Evolutionary conservation across 2,888 invertebrate genomes (phyloP).

Genomic region (Drosophila setosimentum): DNA sequence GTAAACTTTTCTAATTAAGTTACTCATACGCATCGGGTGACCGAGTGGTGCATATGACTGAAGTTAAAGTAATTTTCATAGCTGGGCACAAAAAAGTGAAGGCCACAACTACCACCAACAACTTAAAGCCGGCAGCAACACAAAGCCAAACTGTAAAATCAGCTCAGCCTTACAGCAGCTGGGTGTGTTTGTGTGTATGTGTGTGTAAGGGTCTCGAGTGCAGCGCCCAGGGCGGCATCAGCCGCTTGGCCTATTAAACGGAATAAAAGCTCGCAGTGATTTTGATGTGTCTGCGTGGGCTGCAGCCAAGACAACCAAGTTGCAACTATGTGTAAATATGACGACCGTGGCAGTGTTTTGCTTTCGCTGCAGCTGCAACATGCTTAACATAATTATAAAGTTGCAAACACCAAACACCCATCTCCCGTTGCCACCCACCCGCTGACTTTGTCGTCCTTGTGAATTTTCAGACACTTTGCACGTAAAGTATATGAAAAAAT

Average conservation of each 20-base stretch:
- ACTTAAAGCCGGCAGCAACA: slow-evolving; percentile 62
- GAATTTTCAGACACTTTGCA: slow-evolving; percentile 80
- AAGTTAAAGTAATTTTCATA: slow-evolving; percentile 79
- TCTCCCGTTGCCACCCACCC: slow-evolving; percentile 11
- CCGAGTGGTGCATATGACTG: slow-evolving; percentile 72
- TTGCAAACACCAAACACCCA: slow-evolving; percentile 43
- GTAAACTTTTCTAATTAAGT: slow-evolving; percentile 79
- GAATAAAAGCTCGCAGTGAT: slow-evolving; percentile 49
- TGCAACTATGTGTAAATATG: slow-evolving; percentile 37
- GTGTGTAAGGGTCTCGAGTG: slow-evolving; percentile 32
- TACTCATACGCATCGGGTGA: slow-evolving; percentile 77
- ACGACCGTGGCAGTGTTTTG: slow-evolving; percentile 26
- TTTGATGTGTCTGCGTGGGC: slow-evolving; percentile 38
- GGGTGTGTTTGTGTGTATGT: not conserved
- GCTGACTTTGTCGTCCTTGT: slow-evolving; percentile 78
- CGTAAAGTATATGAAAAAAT: slow-evolving; percentile 75
- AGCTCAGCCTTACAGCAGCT: slow-evolving; percentile 39
- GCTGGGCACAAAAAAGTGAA: slow-evolving; percentile 54
- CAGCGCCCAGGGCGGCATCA: slow-evolving; percentile 51
- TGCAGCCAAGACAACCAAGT: slow-evolving; percentile 48
- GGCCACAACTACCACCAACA: slow-evolving; percentile 51
- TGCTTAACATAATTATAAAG: slow-evolving; percentile 82
- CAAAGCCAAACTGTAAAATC: slow-evolving; percentile 70
- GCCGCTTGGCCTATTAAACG: slow-evolving; percentile 74
- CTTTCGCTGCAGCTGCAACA: slow-evolving; percentile 50